phyloP scores from a whole-genome alignment of 2,797 vertebrate genomes.

The Tenualosa ilisha region DNA sequence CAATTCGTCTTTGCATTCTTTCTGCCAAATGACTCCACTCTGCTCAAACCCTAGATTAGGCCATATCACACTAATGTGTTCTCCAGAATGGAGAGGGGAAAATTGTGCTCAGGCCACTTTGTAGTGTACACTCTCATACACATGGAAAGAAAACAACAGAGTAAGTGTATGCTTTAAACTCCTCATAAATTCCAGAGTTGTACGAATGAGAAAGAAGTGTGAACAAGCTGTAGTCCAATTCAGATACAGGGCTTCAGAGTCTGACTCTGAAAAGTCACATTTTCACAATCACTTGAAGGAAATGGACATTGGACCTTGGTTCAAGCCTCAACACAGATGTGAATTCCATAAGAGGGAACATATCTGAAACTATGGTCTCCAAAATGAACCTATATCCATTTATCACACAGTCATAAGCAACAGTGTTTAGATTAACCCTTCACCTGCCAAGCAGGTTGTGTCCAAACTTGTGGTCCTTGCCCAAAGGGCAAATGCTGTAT shows the following conservation, averaged over 20 bases:
- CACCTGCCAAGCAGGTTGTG: no score
- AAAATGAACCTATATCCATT: no score
- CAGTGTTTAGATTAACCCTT: no score
- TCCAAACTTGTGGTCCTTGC: no score
- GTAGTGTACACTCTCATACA: background rate
- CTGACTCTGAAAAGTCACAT: no score
- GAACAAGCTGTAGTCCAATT: background rate
- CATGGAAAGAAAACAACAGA: background rate
- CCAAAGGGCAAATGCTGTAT: no score
- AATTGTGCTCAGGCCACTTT: background rate
- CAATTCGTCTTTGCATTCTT: background rate
- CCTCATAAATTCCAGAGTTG: background rate
- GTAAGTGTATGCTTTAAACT: background rate
- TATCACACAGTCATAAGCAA: no score
- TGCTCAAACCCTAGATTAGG: background rate
- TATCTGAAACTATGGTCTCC: background rate
- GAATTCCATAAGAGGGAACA: no score
- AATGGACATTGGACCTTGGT: background rate
- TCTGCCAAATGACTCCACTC: background rate
- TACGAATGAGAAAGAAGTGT: background rate
- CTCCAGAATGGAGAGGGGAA: background rate
- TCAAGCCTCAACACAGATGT: background rate
- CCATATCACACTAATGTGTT: conserved; percentile 1
- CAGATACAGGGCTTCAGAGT: background rate
- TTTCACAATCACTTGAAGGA: background rate